Percentiles rank a stretch among this genome's conserved stretches.
Evolutionary conservation across 2,888 invertebrate species (phyloP).

Genomic region (Herminia tarsipennalis): DNA sequence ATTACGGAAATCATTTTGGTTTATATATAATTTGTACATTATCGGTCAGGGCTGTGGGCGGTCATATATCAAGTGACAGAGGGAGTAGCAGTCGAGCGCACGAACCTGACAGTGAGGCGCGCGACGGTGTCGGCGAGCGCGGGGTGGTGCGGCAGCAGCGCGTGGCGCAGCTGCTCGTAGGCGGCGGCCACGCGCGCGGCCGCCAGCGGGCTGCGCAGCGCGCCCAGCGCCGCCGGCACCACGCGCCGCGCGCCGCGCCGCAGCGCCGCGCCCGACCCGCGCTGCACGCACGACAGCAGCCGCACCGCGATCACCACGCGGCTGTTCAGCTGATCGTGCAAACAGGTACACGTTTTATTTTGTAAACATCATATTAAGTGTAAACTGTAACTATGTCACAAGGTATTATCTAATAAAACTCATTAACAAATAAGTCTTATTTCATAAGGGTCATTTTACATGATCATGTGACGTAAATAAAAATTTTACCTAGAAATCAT

Average conservation of each 20-base stretch:
- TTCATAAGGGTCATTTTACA: too few relatives aligned
- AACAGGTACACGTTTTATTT: too few relatives aligned
- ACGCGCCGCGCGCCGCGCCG: slow-evolving; percentile 54
- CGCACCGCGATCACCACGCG: slow-evolving; percentile 60
- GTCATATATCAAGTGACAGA: neutral
- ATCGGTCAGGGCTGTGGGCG: too few relatives aligned
- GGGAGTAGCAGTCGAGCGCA: neutral
- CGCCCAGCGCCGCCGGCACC: slow-evolving; percentile 80
- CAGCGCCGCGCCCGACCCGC: slow-evolving; percentile 76
- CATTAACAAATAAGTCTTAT: too few relatives aligned
- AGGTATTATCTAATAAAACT: too few relatives aligned
- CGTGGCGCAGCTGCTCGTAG: slow-evolving; percentile 83
- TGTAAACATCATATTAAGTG: too few relatives aligned
- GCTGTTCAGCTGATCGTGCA: slow-evolving; percentile 53
- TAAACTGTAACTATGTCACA: too few relatives aligned
- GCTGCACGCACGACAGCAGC: slow-evolving; percentile 82
- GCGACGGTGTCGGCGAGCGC: slow-evolving; percentile 87
- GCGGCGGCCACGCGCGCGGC: slow-evolving; percentile 86
- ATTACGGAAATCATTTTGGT: too few relatives aligned
- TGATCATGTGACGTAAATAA: too few relatives aligned
- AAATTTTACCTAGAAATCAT: too few relatives aligned
- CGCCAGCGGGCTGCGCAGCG: slow-evolving; percentile 91
- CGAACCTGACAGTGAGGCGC: slow-evolving; percentile 88
- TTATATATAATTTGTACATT: too few relatives aligned
- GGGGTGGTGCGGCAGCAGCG: slow-evolving; percentile 66